phyloP scores from a whole-genome alignment of 2,113 vertebrate genomes.

The Cervus canadensis region DNA sequence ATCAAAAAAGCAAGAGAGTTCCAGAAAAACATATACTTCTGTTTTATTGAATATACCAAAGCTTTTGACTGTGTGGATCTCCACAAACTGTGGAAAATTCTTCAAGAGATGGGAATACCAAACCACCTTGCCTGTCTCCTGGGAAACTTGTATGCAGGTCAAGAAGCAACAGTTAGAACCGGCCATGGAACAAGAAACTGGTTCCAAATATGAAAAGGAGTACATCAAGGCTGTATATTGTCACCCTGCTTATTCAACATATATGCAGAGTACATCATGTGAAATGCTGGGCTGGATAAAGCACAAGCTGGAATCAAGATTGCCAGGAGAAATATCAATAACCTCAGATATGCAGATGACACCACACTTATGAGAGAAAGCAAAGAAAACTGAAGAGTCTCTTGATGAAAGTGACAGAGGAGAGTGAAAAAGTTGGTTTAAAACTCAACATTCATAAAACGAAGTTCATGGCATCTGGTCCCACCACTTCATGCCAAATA shows the following conservation, averaged over 20 bases:
- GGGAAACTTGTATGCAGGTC: background rate
- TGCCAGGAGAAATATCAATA: background rate
- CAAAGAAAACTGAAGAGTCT: background rate
- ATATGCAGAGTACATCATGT: background rate
- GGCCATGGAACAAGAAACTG: background rate
- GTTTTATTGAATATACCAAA: background rate
- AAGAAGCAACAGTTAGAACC: background rate
- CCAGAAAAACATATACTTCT: background rate
- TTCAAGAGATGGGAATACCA: background rate
- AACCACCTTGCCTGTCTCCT: background rate
- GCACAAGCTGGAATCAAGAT: background rate
- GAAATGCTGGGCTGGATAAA: background rate
- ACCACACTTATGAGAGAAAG: background rate
- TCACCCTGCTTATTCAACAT: background rate
- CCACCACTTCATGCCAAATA: background rate
- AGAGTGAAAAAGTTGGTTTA: background rate
- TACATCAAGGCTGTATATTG: background rate
- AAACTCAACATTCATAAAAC: background rate
- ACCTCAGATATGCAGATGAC: background rate
- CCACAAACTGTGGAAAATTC: background rate
- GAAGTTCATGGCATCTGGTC: background rate
- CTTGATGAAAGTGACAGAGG: background rate
- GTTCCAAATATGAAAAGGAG: accelerated
- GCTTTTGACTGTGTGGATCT: background rate
- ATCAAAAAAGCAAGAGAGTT: background rate